Evolutionary conservation across 2,888 invertebrate genomes (phyloP).

Genomic region (Sinhomidia bicolor): DNA sequence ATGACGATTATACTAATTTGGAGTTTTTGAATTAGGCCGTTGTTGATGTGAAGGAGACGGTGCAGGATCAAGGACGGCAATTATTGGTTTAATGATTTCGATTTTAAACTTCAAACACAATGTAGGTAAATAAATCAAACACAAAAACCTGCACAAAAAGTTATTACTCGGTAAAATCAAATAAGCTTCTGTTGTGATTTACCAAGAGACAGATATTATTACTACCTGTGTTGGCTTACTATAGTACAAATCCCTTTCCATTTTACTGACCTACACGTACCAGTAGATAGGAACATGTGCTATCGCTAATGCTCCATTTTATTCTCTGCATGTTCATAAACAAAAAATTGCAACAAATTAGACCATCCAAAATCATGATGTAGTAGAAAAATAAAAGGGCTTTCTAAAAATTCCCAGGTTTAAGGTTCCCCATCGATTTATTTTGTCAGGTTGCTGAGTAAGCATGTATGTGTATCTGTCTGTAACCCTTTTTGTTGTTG

Average conservation of each 20-base stretch:
- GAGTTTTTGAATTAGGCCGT: conserved; percentile 2
- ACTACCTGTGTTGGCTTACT: too few relatives aligned
- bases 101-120: conserved; percentile 30
- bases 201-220: not conserved
- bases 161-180: not conserved
- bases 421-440: conserved; percentile 26
- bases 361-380: conserved; percentile 5
- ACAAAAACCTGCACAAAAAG: not conserved
- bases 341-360: not conserved
- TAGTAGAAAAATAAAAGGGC: too few relatives aligned
- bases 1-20: conserved; percentile 28
- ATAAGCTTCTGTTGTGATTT: conserved; percentile 25
- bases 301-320: not conserved
- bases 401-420: conserved; percentile 25
- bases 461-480: not conserved
- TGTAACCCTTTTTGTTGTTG: not conserved
- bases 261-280: too few relatives aligned
- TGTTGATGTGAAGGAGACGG: not conserved
- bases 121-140: not conserved
- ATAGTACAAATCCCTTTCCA: too few relatives aligned
- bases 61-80: conserved; percentile 15
- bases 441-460: not conserved
- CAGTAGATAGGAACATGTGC: not conserved
- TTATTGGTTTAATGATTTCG: conserved; percentile 30
- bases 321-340: not conserved